A percentile compares a stretch with the other conserved stretches of the same genome.
These are phyloP conservation scores for Portunus trituberculatus DNA, from an alignment of 1,140 invertebrate species.

Conservation along the genomic window DNA sequence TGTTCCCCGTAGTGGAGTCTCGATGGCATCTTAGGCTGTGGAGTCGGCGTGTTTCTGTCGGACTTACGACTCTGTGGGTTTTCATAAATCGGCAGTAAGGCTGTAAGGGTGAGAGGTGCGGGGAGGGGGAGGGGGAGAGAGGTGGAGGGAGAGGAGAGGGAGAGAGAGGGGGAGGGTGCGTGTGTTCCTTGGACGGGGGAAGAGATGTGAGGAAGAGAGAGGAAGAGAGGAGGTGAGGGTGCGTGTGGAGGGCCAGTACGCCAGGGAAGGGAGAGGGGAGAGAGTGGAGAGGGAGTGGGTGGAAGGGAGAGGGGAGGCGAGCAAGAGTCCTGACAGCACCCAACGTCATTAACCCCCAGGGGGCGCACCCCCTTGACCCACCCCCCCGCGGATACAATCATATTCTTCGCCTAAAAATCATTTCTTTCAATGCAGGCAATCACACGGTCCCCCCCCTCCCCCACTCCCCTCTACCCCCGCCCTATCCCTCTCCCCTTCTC, in stretches of 20 bases:
- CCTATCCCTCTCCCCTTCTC: not conserved
- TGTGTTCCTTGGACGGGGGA: not conserved
- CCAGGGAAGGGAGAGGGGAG: not conserved
- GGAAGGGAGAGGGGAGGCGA: not conserved
- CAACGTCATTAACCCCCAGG: not conserved
- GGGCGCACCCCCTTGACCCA: not conserved
- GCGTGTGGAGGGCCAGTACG: not conserved
- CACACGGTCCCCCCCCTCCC: not conserved
- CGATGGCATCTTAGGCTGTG: not conserved
- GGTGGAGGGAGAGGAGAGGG: not conserved
- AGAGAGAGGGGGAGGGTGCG: not conserved
- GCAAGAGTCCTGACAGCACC: slow-evolving; percentile 17
- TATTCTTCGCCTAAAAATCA: slow-evolving; percentile 23
- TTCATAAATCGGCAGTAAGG: not conserved
- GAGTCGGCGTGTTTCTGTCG: not conserved
- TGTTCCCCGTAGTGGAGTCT: not conserved
- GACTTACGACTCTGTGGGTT: slow-evolving; percentile 4
- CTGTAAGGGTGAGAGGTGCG: not conserved
- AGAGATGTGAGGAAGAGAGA: not conserved
- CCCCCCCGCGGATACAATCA: not conserved
- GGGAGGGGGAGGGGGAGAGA: not conserved
- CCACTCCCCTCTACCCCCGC: not conserved
- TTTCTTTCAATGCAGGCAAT: slow-evolving; percentile 22
- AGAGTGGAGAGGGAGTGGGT: not conserved
- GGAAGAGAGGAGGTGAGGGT: not conserved